These are phyloP conservation scores for Willisornis vidua DNA, from an alignment of 2,113 vertebrate genomes.

Conservation along the genomic window DNA sequence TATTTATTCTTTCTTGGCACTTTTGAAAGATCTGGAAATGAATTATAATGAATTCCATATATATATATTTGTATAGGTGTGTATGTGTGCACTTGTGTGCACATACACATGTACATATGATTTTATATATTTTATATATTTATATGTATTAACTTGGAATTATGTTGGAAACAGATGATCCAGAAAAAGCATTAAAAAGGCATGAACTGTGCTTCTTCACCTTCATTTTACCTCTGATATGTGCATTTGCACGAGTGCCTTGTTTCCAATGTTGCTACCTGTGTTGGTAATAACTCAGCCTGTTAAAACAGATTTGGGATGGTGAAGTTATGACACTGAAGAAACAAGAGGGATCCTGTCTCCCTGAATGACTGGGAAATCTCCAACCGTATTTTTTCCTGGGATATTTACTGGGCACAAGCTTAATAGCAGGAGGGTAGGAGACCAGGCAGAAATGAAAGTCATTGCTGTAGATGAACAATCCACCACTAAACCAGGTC, in stretches of 20 bases:
- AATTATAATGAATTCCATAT: background rate
- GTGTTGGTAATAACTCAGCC: background rate
- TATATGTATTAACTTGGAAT: background rate
- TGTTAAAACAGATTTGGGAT: background rate
- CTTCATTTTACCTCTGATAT: background rate
- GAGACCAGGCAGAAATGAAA: background rate
- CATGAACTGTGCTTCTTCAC: background rate
- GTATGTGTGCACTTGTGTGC: background rate
- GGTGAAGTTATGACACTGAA: background rate
- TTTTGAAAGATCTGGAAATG: background rate
- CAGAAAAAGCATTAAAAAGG: background rate
- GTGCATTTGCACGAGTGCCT: accelerated
- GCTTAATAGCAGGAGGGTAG: background rate
- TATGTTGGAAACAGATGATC: background rate
- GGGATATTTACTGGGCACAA: background rate
- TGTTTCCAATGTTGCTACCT: background rate
- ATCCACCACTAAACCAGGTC: background rate
- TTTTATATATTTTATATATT: background rate
- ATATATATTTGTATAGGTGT: accelerated
- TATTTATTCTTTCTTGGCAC: background rate
- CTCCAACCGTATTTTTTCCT: background rate
- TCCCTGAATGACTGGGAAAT: background rate
- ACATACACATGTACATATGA: background rate
- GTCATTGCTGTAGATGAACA: background rate
- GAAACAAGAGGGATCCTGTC: background rate